A percentile compares a stretch with the other conserved stretches of the same genome.
Conservation (phyloP, 2,888 invertebrate species). For the Hypomecis atomaria region DNA sequence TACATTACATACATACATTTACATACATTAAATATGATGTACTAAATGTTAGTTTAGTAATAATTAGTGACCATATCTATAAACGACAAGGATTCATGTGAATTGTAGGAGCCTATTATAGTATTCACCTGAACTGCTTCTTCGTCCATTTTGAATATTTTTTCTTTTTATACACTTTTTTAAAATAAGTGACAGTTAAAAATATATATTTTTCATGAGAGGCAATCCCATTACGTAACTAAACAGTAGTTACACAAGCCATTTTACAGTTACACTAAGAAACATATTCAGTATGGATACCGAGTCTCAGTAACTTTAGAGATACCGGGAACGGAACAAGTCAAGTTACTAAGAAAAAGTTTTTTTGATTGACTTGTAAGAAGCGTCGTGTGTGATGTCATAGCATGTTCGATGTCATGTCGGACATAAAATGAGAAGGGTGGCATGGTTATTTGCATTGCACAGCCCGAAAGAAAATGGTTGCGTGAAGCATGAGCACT, state of each 20-base stretch:
- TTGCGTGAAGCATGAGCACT: conserved; percentile 58
- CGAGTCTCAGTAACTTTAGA: background rate
- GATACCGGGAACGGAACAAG: conserved; percentile 49
- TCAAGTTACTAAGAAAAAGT: conserved; percentile 57
- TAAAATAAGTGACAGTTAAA: no score
- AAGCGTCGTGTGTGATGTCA: conserved; percentile 54
- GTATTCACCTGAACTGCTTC: conserved; percentile 50
- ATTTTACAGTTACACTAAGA: background rate
- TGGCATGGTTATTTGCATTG: conserved; percentile 59
- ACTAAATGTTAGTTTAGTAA: no score
- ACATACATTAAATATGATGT: no score
- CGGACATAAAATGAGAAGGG: conserved; percentile 58
- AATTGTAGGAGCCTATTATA: background rate
- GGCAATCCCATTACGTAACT: background rate
- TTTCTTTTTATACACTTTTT: conserved; percentile 2
- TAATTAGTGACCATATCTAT: no score
- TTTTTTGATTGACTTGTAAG: conserved; percentile 67
- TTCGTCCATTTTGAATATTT: conserved; percentile 46
- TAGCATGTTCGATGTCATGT: conserved; percentile 62
- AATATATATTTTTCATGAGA: background rate
- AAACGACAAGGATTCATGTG: no score
- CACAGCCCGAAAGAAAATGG: conserved; percentile 47
- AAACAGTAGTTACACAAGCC: background rate
- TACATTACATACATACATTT: no score
- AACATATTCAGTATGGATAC: background rate